Conservation (phyloP, 92 coral and sea anemone genomes). For the Anthopleura xanthogrammica region DNA sequence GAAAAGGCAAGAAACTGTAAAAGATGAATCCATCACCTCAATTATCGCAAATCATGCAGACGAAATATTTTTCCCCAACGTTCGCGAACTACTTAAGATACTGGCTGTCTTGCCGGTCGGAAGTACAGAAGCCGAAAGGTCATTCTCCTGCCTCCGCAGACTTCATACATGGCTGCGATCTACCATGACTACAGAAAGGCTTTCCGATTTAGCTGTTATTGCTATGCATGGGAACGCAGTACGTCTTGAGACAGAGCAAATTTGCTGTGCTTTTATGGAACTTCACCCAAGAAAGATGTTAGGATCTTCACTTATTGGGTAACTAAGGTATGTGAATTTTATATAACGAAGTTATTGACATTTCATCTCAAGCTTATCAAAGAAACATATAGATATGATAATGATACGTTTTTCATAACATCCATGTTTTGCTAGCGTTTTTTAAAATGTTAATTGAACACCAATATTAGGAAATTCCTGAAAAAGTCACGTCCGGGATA, state of each 20-base stretch:
- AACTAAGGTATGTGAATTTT: neutral
- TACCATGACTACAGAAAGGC: slow-evolving; percentile 1
- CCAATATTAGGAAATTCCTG: neutral
- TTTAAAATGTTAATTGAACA: neutral
- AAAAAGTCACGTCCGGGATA: neutral
- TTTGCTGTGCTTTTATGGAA: slow-evolving; percentile 11
- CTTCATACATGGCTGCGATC: slow-evolving; percentile 17
- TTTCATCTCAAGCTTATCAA: neutral
- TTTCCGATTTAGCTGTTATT: neutral
- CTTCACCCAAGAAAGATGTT: slow-evolving; percentile 3
- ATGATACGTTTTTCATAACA: neutral
- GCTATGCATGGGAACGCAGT: too few relatives aligned
- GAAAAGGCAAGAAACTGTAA: slow-evolving; percentile 1
- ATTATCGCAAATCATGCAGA: neutral
- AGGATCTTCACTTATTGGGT: slow-evolving; percentile 1
- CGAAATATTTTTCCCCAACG: neutral
- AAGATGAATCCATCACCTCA: slow-evolving; percentile 14
- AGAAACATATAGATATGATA: neutral
- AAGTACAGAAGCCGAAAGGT: slow-evolving; percentile 1
- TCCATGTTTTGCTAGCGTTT: neutral
- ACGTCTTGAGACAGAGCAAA: slow-evolving; percentile 3
- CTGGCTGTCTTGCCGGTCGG: neutral
- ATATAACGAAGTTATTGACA: neutral
- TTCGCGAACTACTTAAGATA: slow-evolving; percentile 8
- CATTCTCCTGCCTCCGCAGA: slow-evolving; percentile 3